A percentile compares a stretch with the other conserved stretches of the same genome.
phyloP scores from a whole-genome alignment of 1,140 invertebrate species.

The Bombus confusus region DNA sequence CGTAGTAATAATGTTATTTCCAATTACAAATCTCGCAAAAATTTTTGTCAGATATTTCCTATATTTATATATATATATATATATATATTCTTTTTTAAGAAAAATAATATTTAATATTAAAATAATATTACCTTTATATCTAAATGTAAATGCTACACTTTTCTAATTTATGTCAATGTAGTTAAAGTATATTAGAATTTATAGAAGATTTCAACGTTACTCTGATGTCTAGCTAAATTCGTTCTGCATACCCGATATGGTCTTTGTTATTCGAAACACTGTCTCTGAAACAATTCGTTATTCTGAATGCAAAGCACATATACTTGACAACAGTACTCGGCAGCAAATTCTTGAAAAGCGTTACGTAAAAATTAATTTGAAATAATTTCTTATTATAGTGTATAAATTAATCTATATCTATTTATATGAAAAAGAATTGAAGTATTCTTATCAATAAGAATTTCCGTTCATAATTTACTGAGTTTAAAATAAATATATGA shows the following conservation, averaged over 20 bases:
- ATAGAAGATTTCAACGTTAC: not conserved
- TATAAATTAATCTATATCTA: not conserved
- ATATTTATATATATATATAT: not conserved
- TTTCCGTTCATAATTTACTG: not conserved
- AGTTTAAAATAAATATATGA: not conserved
- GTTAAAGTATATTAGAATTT: not conserved
- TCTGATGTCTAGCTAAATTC: not conserved
- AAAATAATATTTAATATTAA: not conserved
- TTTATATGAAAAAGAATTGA: not conserved
- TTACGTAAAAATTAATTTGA: not conserved
- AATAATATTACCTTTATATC: not conserved
- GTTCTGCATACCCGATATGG: not conserved
- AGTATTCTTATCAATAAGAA: not conserved
- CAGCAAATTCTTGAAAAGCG: not conserved
- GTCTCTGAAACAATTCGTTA: slow-evolving; percentile 9
- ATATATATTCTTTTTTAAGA: not conserved
- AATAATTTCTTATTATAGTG: not conserved
- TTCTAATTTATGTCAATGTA: not conserved
- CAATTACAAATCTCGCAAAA: not conserved
- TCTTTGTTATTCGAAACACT: slow-evolving; percentile 34
- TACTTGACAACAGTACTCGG: not conserved
- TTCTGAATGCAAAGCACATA: not conserved
- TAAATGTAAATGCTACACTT: not conserved
- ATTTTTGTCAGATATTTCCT: not conserved
- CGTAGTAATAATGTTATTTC: not conserved